Evolutionary conservation across 1,140 invertebrate genomes (phyloP).

Genomic region (Hylaeus volcanicus): DNA sequence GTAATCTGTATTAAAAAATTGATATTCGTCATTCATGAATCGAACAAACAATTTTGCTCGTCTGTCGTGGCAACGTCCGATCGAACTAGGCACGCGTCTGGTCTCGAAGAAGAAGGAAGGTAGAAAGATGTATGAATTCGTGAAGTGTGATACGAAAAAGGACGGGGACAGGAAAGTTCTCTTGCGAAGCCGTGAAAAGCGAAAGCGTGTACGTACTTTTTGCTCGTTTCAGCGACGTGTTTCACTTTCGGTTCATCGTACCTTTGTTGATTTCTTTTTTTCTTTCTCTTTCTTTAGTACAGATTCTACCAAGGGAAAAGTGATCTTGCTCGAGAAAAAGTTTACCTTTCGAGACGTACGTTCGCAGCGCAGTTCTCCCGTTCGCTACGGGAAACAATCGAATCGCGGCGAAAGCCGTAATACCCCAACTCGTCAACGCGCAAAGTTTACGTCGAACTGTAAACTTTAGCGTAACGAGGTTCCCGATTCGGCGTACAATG

Average conservation of each 20-base stretch:
- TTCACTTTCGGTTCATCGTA: background rate
- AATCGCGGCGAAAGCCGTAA: background rate
- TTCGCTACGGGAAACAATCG: background rate
- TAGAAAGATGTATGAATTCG: slow-evolving; percentile 12
- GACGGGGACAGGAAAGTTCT: background rate
- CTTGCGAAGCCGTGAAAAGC: slow-evolving; percentile 46
- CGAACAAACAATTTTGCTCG: no score
- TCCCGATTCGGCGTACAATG: no score
- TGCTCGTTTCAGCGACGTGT: background rate
- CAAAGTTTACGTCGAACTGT: no score
- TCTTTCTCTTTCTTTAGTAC: background rate
- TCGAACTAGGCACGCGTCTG: background rate
- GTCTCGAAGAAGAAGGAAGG: slow-evolving; percentile 1
- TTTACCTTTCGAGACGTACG: slow-evolving; percentile 1
- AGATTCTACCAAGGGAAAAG: background rate
- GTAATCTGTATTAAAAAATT: no score
- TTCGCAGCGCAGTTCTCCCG: background rate
- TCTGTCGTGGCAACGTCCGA: slow-evolving; percentile 1
- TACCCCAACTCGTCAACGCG: no score
- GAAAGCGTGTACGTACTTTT: slow-evolving; percentile 42
- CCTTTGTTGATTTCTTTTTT: background rate
- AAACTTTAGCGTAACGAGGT: no score
- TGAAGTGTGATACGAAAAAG: slow-evolving; percentile 1
- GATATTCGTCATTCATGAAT: no score
- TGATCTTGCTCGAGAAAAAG: background rate